Evolutionary conservation across 1,140 invertebrate species (phyloP).

Genomic region (Monochamus saltuarius): DNA sequence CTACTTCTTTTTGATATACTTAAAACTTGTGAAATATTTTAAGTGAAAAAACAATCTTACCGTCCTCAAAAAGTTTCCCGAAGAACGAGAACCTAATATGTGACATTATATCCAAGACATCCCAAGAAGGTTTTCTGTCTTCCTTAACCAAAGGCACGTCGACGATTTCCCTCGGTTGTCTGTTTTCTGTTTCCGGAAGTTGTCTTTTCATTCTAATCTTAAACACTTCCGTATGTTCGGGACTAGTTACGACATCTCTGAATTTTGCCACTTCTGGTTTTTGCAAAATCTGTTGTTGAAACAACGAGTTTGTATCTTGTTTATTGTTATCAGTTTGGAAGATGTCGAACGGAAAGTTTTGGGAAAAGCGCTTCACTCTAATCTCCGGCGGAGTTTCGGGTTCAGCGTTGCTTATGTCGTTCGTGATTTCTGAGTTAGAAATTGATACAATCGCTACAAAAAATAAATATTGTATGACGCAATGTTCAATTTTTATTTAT

Average conservation of each 20-base stretch:
- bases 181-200: neutral
- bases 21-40: no score
- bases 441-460: conserved; percentile 26
- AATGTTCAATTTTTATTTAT: no score
- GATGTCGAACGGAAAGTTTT: no score
- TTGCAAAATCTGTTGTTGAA: neutral
- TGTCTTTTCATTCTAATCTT: conserved; percentile 33
- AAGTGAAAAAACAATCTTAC: conserved; percentile 13
- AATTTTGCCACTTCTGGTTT: neutral
- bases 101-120: conserved; percentile 36
- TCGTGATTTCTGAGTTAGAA: conserved; percentile 16
- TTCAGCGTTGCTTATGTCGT: conserved; percentile 21
- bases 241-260: conserved; percentile 25
- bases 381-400: conserved; percentile 13
- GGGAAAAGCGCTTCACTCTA: neutral
- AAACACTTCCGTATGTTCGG: conserved; percentile 39
- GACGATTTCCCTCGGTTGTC: conserved; percentile 11
- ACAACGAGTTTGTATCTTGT: neutral
- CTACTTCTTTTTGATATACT: no score
- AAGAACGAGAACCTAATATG: conserved; percentile 38
- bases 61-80: conserved; percentile 32
- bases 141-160: neutral
- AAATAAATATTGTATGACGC: neutral
- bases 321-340: no score
- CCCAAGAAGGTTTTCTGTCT: conserved; percentile 23